Conservation (phyloP, 2,797 vertebrate genomes). For the Ctenopoma kingsleyae region DNA sequence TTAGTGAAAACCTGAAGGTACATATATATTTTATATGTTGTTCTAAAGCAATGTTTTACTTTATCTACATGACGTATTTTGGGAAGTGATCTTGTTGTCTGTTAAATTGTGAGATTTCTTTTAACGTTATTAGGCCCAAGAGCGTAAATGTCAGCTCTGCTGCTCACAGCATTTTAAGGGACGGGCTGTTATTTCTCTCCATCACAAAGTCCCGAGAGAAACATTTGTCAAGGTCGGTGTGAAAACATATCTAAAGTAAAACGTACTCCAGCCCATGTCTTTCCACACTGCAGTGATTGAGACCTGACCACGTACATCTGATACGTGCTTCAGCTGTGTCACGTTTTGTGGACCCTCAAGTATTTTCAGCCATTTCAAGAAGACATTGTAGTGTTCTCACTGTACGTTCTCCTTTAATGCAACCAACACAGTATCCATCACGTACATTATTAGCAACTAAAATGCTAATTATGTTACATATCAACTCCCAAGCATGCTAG, state of each 20-base stretch:
- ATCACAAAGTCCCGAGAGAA: neutral
- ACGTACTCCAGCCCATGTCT: neutral
- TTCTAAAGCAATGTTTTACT: too few relatives aligned
- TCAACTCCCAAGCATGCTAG: neutral
- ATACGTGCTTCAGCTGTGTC: neutral
- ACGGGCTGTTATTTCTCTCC: too few relatives aligned
- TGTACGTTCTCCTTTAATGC: neutral
- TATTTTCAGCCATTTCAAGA: neutral
- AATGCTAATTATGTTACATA: neutral
- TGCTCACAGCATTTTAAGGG: neutral
- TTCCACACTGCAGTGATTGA: constrained; percentile 8
- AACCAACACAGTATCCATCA: neutral
- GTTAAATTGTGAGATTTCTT: neutral
- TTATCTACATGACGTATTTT: neutral
- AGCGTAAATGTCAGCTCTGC: neutral
- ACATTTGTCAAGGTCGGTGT: neutral
- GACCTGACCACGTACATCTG: constrained; percentile 18
- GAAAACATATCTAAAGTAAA: neutral
- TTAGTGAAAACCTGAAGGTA: neutral
- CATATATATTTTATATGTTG: neutral
- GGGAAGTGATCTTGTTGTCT: neutral
- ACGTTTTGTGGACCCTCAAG: neutral
- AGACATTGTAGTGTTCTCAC: too few relatives aligned
- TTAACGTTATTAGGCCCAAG: neutral
- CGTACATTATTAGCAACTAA: neutral